Percentiles rank a stretch among this genome's conserved stretches.
phyloP scores from a whole-genome alignment of 2,797 vertebrate species.

The Myotis daubentonii region DNA sequence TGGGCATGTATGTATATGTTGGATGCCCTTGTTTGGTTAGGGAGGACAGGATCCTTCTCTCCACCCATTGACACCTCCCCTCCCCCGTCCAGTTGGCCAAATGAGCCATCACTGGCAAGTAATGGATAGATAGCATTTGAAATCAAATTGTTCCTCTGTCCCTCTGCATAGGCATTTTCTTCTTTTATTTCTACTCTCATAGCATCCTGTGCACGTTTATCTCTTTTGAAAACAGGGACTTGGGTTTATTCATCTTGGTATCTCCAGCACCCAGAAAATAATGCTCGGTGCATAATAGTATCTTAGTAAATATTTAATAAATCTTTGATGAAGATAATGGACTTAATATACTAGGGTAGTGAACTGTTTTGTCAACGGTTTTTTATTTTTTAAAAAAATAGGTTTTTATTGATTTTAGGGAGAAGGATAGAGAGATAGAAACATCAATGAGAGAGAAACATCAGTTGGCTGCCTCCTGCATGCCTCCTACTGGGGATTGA shows the following conservation, averaged over 20 bases:
- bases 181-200: neutral
- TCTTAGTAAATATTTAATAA: slow-evolving; percentile 9
- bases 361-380: neutral
- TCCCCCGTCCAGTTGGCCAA: neutral
- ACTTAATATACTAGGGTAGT: neutral
- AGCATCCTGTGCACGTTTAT: neutral
- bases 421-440: no score
- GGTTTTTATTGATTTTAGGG: no score
- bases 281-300: neutral
- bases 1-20: neutral
- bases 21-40: neutral
- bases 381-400: neutral
- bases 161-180: neutral
- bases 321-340: neutral
- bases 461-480: no score
- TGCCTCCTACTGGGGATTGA: no score
- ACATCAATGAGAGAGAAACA: no score
- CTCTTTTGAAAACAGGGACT: slow-evolving; percentile 13
- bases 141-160: neutral
- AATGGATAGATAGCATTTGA: neutral
- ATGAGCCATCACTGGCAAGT: neutral
- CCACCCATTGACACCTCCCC: no score
- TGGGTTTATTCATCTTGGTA: neutral
- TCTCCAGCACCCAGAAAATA: neutral
- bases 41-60: neutral